Percentiles rank a stretch among this genome's conserved stretches.
phyloP scores from a whole-genome alignment of 1,140 invertebrate species.

The Melitaea cinxia region DNA sequence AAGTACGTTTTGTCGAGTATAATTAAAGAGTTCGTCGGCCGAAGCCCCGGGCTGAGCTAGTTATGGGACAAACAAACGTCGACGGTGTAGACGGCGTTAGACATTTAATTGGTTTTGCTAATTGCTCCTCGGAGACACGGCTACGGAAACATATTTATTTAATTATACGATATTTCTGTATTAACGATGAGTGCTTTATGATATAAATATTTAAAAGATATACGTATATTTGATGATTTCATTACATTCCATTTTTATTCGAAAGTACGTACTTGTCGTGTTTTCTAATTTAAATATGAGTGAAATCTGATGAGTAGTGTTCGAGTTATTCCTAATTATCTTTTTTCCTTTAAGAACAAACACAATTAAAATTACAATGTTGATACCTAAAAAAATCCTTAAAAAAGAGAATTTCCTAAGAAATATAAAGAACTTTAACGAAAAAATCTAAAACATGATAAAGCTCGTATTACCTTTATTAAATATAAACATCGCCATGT shows the following conservation, averaged over 20 bases:
- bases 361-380: too few relatives aligned
- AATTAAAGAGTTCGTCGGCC: slow-evolving; percentile 8
- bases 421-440: too few relatives aligned
- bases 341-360: too few relatives aligned
- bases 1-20: slow-evolving; percentile 22
- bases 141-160: slow-evolving; percentile 22
- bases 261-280: too few relatives aligned
- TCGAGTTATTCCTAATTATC: too few relatives aligned
- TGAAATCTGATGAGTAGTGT: too few relatives aligned
- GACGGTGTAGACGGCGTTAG: slow-evolving; percentile 25
- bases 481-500: not conserved
- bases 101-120: slow-evolving; percentile 54
- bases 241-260: too few relatives aligned
- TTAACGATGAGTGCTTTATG: not conserved
- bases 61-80: slow-evolving; percentile 14
- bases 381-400: too few relatives aligned
- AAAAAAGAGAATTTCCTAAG: too few relatives aligned
- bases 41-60: slow-evolving; percentile 13
- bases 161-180: not conserved
- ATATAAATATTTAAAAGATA: not conserved
- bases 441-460: too few relatives aligned
- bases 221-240: not conserved
- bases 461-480: not conserved
- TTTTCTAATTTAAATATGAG: too few relatives aligned
- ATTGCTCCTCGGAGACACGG: slow-evolving; percentile 38